Conservation (phyloP, 2,888 invertebrate genomes). For the Yponomeuta cagnagella region DNA sequence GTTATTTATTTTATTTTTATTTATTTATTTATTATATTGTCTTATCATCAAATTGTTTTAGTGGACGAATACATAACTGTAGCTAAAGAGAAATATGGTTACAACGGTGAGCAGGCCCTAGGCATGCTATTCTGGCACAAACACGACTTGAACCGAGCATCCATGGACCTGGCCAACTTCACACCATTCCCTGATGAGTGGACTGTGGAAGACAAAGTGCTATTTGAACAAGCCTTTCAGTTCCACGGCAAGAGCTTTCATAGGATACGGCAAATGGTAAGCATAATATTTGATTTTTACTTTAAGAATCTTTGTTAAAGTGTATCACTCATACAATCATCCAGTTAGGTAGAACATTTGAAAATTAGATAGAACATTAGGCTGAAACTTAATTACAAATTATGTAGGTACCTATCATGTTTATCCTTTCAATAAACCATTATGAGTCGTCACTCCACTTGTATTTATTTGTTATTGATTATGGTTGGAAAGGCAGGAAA, state of each 20-base stretch:
- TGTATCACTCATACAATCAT: too few relatives aligned
- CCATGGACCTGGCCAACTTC: slow-evolving; percentile 95
- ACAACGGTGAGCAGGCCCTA: slow-evolving; percentile 97
- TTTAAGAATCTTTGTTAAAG: too few relatives aligned
- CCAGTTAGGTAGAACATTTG: too few relatives aligned
- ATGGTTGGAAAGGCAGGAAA: too few relatives aligned
- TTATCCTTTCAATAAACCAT: too few relatives aligned
- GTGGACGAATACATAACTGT: slow-evolving; percentile 96
- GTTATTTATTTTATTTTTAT: too few relatives aligned
- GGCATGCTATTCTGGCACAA: slow-evolving; percentile 99
- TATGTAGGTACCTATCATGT: too few relatives aligned
- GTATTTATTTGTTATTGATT: too few relatives aligned
- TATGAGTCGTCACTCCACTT: too few relatives aligned
- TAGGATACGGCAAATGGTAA: slow-evolving; percentile 97
- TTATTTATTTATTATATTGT: not conserved
- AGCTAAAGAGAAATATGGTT: slow-evolving; percentile 97
- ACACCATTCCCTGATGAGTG: slow-evolving; percentile 98
- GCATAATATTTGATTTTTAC: slow-evolving; percentile 19
- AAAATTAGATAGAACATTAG: too few relatives aligned
- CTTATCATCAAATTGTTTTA: slow-evolving; percentile 52
- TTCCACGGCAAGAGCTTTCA: slow-evolving; percentile 99
- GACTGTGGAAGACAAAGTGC: slow-evolving; percentile 98
- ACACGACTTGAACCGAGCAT: slow-evolving; percentile 94
- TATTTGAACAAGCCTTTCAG: slow-evolving; percentile 98
- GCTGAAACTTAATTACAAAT: too few relatives aligned